Conservation (phyloP, 2,113 vertebrate genomes). For the Zapus hudsonius region DNA sequence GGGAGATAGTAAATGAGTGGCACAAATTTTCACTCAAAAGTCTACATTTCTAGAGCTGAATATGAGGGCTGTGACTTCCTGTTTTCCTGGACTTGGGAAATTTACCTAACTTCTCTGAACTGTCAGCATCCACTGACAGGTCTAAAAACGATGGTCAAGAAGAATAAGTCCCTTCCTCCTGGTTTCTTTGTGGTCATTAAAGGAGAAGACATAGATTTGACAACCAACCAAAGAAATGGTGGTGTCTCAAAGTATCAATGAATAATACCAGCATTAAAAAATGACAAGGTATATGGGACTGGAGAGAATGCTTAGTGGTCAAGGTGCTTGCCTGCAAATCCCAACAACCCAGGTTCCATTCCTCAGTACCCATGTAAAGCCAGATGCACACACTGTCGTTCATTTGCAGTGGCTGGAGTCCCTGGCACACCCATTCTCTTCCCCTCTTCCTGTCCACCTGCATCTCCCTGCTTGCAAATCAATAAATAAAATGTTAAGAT, state of each 20-base stretch:
- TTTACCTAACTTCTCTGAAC: background rate
- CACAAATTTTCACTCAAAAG: background rate
- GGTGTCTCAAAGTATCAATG: background rate
- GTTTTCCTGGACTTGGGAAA: background rate
- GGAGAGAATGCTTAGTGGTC: background rate
- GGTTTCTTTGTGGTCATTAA: background rate
- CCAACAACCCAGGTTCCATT: background rate
- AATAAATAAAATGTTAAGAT: too few relatives aligned
- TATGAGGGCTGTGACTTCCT: background rate
- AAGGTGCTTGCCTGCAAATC: accelerated
- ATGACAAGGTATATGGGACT: background rate
- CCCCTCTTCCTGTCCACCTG: too few relatives aligned
- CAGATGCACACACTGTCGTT: too few relatives aligned
- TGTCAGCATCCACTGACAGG: background rate
- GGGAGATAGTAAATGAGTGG: background rate
- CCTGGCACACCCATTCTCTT: too few relatives aligned
- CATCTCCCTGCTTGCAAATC: too few relatives aligned
- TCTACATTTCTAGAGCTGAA: background rate
- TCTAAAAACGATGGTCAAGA: background rate
- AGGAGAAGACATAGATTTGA: background rate
- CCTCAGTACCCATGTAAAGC: too few relatives aligned
- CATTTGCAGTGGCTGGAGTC: too few relatives aligned
- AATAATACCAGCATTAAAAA: background rate
- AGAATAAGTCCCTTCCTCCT: background rate
- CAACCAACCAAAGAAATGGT: background rate